Evolutionary conservation across 1,140 invertebrate species (phyloP).

Genomic region (Saccostrea cuccullata): DNA sequence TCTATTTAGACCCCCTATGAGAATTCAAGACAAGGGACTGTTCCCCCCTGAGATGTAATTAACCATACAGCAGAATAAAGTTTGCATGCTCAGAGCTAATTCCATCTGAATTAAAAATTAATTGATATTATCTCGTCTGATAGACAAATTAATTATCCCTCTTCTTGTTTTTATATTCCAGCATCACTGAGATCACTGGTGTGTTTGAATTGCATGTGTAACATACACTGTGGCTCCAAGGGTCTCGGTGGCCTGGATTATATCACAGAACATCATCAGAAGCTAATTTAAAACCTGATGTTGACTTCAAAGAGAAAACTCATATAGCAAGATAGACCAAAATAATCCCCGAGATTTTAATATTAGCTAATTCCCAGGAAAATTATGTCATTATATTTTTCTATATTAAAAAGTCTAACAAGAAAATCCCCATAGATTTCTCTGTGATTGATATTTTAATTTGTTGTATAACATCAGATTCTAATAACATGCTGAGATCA

Average conservation of each 20-base stretch:
- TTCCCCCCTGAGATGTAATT: not conserved
- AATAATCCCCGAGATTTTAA: not conserved
- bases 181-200: not conserved
- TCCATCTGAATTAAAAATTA: conserved; percentile 37
- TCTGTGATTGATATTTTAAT: no score
- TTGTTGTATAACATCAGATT: no score
- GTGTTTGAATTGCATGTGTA: conserved; percentile 24
- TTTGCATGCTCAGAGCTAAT: conserved; percentile 24
- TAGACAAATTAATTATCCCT: conserved; percentile 27
- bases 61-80: not conserved
- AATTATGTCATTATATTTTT: not conserved
- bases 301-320: conserved; percentile 10
- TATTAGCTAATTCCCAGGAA: conserved; percentile 8
- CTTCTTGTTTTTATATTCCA: not conserved
- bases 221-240: conserved; percentile 20
- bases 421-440: no score
- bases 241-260: conserved; percentile 8
- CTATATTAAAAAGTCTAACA: not conserved
- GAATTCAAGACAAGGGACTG: not conserved
- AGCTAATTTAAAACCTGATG: conserved; percentile 1
- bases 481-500: no score
- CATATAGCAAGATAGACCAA: not conserved
- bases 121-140: conserved; percentile 25
- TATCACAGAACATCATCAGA: not conserved
- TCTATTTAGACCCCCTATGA: not conserved